Evolutionary conservation across 2,888 invertebrate genomes (phyloP), one percentile per base, ranked within the genome.

Genomic region (Hermaeophaga mercurialis): DNA sequence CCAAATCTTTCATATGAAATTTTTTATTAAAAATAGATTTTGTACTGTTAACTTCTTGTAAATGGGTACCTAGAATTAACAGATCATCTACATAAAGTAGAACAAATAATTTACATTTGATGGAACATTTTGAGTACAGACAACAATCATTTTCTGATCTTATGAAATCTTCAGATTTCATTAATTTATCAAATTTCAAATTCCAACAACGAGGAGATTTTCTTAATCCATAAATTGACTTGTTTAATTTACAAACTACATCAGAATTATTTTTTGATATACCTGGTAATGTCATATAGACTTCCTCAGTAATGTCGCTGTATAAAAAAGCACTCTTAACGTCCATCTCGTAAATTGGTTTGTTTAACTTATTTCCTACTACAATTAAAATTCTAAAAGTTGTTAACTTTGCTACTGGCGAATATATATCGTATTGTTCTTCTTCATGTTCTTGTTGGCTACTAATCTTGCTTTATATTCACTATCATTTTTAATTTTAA

Each of bases 161-260:
- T 17, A 34, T 24, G 57, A 61, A 64, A n/a, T n/a, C 56, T 15
- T 39, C 9, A 22, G 17, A 44, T 39, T 15, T 15, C 44, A 63
- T 59, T 17, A 59, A 38, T n/a, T n/a, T n/a, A n/a, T n/a, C n/a
- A 54, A 65, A 57, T 47, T 57, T 59, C 3, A 44, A 24, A 41
- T 65, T 59, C 63, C 63, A 65, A 43, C 44, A 56, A 58, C 46
- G 53, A n/a, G 62, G 62, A 36, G 64, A 56, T 45, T 58, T 52
- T 43, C 61, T 55, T n/a, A 64, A 44, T 0, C 66, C 65, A 58
- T 65, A 66, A n/a, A 65, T 19, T 6, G 61, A 52, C 47, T 59
- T 66, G 12, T 44, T 59, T 44, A 66, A 44, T 54, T 63, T 65
- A 31, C 61, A 59, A 26, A 58, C 56, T 8, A 39, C 43, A 22